Percentiles rank a stretch among this genome's conserved stretches.
These are phyloP conservation scores for Lepidocyrtinus sp. DNA, from an alignment of 2,888 invertebrate species.

Conservation along the genomic window DNA sequence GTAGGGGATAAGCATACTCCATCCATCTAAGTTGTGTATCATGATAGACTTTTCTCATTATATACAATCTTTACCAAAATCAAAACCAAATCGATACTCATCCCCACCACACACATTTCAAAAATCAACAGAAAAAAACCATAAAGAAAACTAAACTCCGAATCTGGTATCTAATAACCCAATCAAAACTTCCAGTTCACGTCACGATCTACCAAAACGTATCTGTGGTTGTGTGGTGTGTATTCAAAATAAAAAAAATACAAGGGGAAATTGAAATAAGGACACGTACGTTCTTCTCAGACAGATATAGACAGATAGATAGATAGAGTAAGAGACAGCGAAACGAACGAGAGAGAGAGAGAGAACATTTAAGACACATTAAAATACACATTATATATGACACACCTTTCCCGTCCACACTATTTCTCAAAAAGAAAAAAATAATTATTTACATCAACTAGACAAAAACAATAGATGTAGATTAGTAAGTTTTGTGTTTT, in stretches of 20 bases:
- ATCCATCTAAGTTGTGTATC: conserved; percentile 78
- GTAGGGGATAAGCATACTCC: conserved; percentile 82
- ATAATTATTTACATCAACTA: conserved; percentile 18
- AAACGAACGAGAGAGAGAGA: conserved; percentile 24
- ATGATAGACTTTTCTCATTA: no score
- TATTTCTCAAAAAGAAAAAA: conserved; percentile 20
- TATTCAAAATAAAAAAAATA: no score
- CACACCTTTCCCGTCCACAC: background rate
- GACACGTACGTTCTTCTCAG: no score
- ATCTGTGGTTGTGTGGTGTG: background rate
- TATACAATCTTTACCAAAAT: no score
- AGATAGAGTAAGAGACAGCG: no score
- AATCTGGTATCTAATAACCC: no score
- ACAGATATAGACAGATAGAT: no score
- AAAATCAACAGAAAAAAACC: no score
- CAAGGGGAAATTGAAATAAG: no score
- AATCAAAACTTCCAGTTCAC: background rate
- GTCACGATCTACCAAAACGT: conserved; percentile 1
- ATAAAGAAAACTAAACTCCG: no score
- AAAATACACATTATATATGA: background rate
- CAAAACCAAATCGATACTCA: no score
- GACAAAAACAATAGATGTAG: conserved; percentile 20
- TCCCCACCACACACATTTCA: background rate
- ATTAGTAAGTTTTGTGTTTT: conserved; percentile 13
- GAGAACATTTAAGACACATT: background rate